These are phyloP conservation scores for Tauraco erythrolophus DNA, from an alignment of 2,113 vertebrate species.

Conservation along the genomic window DNA sequence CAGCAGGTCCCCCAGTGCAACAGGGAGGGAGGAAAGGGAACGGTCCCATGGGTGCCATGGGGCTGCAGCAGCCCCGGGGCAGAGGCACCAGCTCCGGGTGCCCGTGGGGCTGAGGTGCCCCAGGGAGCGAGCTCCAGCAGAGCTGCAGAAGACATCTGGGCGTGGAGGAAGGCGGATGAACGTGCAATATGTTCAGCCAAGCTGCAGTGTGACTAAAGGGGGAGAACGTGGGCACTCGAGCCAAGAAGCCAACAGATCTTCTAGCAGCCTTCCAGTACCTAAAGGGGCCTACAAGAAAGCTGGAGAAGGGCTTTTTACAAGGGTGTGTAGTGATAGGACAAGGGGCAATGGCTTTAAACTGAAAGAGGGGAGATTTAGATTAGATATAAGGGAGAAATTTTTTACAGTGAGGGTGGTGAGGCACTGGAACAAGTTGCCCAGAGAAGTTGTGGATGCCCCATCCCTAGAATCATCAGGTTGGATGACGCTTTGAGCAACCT, in stretches of 20 bases:
- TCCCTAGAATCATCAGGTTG: no score
- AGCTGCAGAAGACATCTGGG: background rate
- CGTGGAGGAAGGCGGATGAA: background rate
- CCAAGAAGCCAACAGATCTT: background rate
- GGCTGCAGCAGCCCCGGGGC: background rate
- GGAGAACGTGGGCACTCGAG: background rate
- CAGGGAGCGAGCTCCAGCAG: background rate
- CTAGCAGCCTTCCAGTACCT: no score
- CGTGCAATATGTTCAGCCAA: background rate
- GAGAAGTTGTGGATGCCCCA: no score
- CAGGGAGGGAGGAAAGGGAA: background rate
- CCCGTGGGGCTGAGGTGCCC: rapidly evolving
- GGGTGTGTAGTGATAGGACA: no score
- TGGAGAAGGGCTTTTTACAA: no score
- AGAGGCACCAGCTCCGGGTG: background rate
- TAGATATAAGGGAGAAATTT: no score
- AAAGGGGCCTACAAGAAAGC: no score
- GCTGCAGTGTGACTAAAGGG: background rate
- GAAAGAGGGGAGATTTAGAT: no score
- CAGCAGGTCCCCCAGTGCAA: background rate
- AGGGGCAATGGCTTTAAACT: no score
- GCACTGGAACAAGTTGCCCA: no score
- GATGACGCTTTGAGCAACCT: no score
- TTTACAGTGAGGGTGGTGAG: no score
- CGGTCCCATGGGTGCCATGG: background rate